These are phyloP conservation scores for Tiliacea aurago DNA, from an alignment of 2,888 invertebrate species.

Conservation along the genomic window DNA sequence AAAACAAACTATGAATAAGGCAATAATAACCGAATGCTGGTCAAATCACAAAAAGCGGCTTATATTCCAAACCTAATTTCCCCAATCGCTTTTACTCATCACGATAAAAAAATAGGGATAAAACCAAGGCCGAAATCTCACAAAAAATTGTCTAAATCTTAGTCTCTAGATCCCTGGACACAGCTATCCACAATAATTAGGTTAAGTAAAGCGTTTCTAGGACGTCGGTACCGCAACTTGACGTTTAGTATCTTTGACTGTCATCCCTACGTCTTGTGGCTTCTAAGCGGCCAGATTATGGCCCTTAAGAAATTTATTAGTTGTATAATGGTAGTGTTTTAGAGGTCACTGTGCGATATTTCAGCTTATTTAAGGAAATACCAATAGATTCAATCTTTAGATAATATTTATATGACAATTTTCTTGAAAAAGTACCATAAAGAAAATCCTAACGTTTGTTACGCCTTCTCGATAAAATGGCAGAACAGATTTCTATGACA, in stretches of 20 bases:
- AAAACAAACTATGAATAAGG: neutral
- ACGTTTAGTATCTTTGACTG: slow-evolving; percentile 43
- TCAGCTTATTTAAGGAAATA: neutral
- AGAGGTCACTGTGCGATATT: neutral
- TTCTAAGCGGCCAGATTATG: slow-evolving; percentile 30
- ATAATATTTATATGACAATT: neutral
- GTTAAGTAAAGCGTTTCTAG: slow-evolving; percentile 48
- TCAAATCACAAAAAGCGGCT: slow-evolving; percentile 23
- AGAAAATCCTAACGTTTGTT: no score
- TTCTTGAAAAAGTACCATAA: no score
- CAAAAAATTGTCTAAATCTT: slow-evolving; percentile 30
- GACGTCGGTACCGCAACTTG: slow-evolving; percentile 42
- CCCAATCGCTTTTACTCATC: slow-evolving; percentile 34
- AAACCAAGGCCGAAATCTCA: slow-evolving; percentile 6
- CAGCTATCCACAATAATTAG: slow-evolving; percentile 49
- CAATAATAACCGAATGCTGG: slow-evolving; percentile 3
- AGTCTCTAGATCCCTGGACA: slow-evolving; percentile 24
- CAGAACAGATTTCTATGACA: no score
- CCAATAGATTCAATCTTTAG: neutral
- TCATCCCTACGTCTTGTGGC: slow-evolving; percentile 46
- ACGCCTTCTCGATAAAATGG: no score
- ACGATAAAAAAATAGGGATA: slow-evolving; percentile 31
- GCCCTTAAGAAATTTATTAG: slow-evolving; percentile 22
- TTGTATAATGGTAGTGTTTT: slow-evolving; percentile 5
- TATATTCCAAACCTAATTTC: slow-evolving; percentile 39